Evolutionary conservation across 2,113 vertebrate species (phyloP).

Genomic region (Abramis brama): DNA sequence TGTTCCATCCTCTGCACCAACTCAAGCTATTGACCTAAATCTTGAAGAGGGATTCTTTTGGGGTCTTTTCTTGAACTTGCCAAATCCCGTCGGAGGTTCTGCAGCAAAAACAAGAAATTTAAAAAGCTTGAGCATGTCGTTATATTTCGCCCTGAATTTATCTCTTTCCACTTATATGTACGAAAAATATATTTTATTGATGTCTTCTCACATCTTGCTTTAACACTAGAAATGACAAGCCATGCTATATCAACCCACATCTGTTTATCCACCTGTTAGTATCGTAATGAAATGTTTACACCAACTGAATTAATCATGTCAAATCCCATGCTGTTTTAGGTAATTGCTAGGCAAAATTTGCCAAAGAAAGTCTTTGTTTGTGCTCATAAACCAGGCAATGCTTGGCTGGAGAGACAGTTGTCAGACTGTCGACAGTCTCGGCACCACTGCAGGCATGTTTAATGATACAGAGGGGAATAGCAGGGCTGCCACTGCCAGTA

Average conservation of each 20-base stretch:
- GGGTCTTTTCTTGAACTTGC: not conserved
- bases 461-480: conserved; percentile 54
- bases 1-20: conserved; percentile 1
- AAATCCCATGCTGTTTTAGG: conserved; percentile 53
- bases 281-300: conserved; percentile 54
- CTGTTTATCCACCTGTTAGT: conserved; percentile 52
- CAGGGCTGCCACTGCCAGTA: conserved; percentile 18
- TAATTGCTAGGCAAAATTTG: conserved; percentile 47
- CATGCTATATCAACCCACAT: conserved; percentile 37
- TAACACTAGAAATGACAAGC: not conserved
- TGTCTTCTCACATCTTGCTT: not conserved
- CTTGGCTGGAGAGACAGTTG: conserved; percentile 54
- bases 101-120: conserved; percentile 1
- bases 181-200: not conserved
- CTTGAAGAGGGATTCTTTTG: conserved; percentile 19
- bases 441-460: conserved; percentile 39
- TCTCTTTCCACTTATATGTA: not conserved
- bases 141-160: not conserved
- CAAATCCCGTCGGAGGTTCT: conserved; percentile 13
- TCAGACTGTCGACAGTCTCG: conserved; percentile 23
- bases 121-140: not conserved
- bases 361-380: conserved; percentile 48
- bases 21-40: conserved; percentile 38
- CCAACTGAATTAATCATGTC: conserved; percentile 55
- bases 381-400: conserved; percentile 25